Evolutionary conservation across 2,888 invertebrate genomes (phyloP), one percentile per base, ranked within the genome.

Genomic region (Brachyptera risi): DNA sequence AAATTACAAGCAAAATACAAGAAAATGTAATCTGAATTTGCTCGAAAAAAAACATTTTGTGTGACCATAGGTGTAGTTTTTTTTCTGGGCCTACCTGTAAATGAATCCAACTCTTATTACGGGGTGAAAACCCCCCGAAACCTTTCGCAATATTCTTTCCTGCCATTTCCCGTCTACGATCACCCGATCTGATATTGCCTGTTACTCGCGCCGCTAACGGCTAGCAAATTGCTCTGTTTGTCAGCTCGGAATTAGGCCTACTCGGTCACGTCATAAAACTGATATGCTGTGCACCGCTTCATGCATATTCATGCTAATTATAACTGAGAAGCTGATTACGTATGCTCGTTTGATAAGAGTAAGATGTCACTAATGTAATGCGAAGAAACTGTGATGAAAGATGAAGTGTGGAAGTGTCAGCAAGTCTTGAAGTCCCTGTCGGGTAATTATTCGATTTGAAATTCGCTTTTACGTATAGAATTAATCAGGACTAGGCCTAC

Each of bases 111-210:
- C 35, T 54, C 37, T 13, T 54, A 13, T 21, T 21, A 5, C 54
- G 54, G 11, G 54, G 54, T 19, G 54, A 35, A 54, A 54, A 54
- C 7, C 54, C 54, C 3, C 37, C 19, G 21, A 54, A 54, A 35
- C 37, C 37, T n/a, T 23, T 31, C 19, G 54, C 31, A 11, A 54
- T 35, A 37, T 37, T 35, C 15, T 23, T 54, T 17, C 35, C 35
- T 2, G 54, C 21, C 54, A 54, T 54, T 17, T 3, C 19, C 35
- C 7, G 35, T 31, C 7, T 5, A 31, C 5, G 35, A 31, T 31
- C 11, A 31, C 11, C 7, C n/a, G 21, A 31, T n/a, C n/a, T n/a
- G n/a, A n/a, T 51, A 27, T 11, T 19, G 11, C 19, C 5, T 19
- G 19, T 21, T n/a, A n/a, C n/a, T n/a, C n/a, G 11, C 24, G 27